Conservation (phyloP, 2,888 invertebrate species). For the Troilus luridus region DNA sequence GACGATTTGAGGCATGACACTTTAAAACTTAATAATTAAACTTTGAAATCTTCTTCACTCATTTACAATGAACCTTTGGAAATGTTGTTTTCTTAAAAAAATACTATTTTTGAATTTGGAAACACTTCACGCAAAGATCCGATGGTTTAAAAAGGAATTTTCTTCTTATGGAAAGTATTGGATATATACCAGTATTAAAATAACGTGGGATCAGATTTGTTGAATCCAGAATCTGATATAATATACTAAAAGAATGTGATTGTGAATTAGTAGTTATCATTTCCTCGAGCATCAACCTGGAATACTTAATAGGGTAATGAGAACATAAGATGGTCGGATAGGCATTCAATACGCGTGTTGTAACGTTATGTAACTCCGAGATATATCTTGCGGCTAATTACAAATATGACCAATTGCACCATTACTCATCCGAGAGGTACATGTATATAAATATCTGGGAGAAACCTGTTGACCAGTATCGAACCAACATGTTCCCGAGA, state of each 20-base stretch:
- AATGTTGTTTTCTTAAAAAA: no score
- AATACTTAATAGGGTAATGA: neutral
- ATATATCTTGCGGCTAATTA: neutral
- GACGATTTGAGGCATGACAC: no score
- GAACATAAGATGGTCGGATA: neutral
- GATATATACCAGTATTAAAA: no score
- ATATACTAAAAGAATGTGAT: neutral
- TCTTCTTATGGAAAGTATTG: no score
- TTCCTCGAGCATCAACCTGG: neutral
- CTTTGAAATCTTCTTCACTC: no score
- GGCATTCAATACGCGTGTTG: neutral
- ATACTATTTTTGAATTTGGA: no score
- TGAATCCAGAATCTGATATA: no score
- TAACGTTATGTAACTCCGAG: neutral
- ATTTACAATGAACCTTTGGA: no score
- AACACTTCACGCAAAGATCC: no score
- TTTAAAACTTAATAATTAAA: no score
- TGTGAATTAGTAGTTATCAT: neutral
- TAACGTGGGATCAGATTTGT: no score
- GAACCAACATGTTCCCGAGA: neutral
- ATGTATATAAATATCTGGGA: neutral
- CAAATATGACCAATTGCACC: neutral
- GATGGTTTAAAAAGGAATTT: no score
- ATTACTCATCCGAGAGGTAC: neutral
- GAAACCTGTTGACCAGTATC: neutral